Evolutionary conservation across 2,888 invertebrate genomes (phyloP), one percentile per base, ranked within the genome.

Genomic region (Polymixis flavicincta): DNA sequence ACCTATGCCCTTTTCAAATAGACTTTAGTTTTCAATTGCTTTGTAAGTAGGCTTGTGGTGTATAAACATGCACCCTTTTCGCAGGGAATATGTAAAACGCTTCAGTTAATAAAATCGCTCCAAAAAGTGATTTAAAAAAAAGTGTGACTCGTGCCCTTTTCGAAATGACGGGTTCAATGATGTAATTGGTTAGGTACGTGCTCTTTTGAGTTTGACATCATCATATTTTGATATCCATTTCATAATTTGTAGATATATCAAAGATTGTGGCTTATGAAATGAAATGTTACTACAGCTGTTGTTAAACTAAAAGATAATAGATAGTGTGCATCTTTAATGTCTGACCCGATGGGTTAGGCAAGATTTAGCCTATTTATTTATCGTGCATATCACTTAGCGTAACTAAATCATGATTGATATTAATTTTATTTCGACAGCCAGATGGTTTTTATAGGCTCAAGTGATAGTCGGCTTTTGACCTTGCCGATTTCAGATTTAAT

Each of bases 221-320:
- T 59, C 55, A 42, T 69, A 54, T 63, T 63, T 76, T 75, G 52
- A 48, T 54, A 54, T 67, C 54, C 11, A 55, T 79, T 79, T 63
- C 55, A 77, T 69, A 68, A 82, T 82, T 76, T 67, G n/a, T 48
- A 52, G 13, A 19, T 67, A 71, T 67, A 71, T 57, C 32, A 66
- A 67, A 50, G 28, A 65, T 66, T 50, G 66, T 42, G 37, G 37
- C 55, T 74, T 83, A 68, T 71, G 64, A 78, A 78, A 71, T 73
- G 3, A 74, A 83, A 65, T 67, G 9, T 54, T 22, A 22, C 64
- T 22, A 22, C 64, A 70, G 14, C 50, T 67, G 69, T 74, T 72
- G 25, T 74, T 74, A 66, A 19, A 19, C 48, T 70, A 42, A 50
- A 73, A 60, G 4, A 57, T 60, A 67, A 54, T 60, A 61, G 4